Conservation (phyloP, 2,797 vertebrate genomes). For the Alosa sapidissima region DNA sequence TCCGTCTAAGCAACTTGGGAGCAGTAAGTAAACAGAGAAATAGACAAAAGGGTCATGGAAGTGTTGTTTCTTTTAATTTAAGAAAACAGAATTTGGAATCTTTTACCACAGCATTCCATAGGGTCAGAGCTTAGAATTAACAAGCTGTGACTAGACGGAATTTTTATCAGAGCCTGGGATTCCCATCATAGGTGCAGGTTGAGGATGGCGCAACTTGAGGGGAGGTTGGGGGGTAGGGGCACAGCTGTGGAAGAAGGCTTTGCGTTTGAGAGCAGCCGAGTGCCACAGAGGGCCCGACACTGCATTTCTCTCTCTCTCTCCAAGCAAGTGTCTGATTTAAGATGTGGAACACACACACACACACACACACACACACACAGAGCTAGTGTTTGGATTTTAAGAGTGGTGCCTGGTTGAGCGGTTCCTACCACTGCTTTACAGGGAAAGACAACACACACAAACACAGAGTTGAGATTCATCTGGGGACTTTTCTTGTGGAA, state of each 20-base stretch:
- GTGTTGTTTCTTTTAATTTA: no score
- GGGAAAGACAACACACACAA: not conserved
- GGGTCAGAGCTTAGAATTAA: conserved; percentile 37
- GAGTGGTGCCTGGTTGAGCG: not conserved
- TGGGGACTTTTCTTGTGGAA: conserved; percentile 29
- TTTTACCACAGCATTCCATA: conserved; percentile 25
- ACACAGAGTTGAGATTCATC: not conserved
- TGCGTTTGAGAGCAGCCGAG: conserved; percentile 36
- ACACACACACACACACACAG: not conserved
- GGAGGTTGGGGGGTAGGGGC: conserved; percentile 38
- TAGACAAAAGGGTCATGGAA: no score
- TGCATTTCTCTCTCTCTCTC: conserved; percentile 55
- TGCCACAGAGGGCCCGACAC: conserved; percentile 50
- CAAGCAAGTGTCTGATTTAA: not conserved
- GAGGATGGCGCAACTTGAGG: conserved; percentile 57
- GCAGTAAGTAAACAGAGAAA: no score
- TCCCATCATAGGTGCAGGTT: conserved; percentile 66
- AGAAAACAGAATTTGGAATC: no score
- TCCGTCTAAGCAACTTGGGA: no score
- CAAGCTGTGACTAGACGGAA: conserved; percentile 43
- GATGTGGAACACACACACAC: not conserved
- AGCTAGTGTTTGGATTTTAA: not conserved
- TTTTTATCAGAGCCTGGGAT: conserved; percentile 45
- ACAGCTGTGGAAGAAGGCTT: conserved; percentile 58
- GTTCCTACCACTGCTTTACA: not conserved